These are phyloP conservation scores for Montipora efflorescens DNA, from an alignment of 64 coral and sea anemone genomes.

Conservation along the genomic window DNA sequence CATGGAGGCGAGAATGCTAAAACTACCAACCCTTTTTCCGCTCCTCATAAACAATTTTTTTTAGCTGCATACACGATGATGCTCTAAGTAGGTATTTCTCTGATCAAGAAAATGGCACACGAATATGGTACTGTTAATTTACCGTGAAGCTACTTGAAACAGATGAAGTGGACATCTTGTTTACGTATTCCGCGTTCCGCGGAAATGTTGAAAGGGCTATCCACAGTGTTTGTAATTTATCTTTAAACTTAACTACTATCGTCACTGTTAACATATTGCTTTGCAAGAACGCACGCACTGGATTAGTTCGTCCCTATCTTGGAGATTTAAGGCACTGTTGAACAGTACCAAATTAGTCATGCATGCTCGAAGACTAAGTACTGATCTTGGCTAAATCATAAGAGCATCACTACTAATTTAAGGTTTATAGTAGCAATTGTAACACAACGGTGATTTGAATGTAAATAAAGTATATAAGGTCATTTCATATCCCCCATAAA, in stretches of 20 bases:
- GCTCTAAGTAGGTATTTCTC: not conserved
- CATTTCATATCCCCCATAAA: not conserved
- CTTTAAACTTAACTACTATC: not conserved
- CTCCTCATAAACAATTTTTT: not conserved
- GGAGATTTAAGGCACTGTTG: not conserved
- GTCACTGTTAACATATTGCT: not conserved
- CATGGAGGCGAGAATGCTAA: not conserved
- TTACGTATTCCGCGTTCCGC: not conserved
- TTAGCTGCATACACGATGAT: not conserved
- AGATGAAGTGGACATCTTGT: not conserved
- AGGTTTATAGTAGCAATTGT: not conserved
- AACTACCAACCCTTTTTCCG: not conserved
- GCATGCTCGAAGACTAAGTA: too few species aligned
- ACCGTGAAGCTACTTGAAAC: not conserved
- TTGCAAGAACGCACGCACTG: not conserved
- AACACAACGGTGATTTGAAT: not conserved
- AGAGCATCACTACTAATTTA: not conserved
- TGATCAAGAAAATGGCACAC: not conserved
- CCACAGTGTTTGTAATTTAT: not conserved
- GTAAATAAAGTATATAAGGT: too few species aligned
- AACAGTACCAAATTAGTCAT: too few species aligned
- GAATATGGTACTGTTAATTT: not conserved
- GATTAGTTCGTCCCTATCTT: not conserved
- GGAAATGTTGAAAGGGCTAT: not conserved
- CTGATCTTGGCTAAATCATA: not conserved